Base-by-base conservation (phyloP, 2,797 vertebrate species). In the Platyrinchus mystaceus region DNA sequence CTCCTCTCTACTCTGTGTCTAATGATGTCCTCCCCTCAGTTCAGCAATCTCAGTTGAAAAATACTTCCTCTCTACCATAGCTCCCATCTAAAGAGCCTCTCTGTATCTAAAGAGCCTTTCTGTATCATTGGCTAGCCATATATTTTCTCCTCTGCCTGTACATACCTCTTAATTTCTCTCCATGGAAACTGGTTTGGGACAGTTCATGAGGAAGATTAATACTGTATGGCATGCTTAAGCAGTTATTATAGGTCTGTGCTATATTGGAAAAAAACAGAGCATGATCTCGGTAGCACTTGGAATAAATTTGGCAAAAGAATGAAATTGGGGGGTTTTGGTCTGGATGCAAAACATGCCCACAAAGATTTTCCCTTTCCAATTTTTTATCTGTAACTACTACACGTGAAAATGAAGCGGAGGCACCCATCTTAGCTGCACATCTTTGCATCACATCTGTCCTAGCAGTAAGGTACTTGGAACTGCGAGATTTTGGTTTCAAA, bases 101-200 rank as follows among this genome's bases (percentile, higher is more conserved):
- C 88, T 85, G 55, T 86, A 90, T 68, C 63, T 76, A 66, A 80
- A 87, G 60, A 94, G 55, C 37, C 56, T 89, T 96, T 92, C 92
- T 93, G 62, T 95, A 83, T 94, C 87, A 79, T 75, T 86, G 89
- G 67, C 47, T 91, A 88, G 85, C 70, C 63, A 74, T 93, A 53
- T 91, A 93, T 97, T 93, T 94, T 93, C 87, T 93, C 70, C 73
- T 88, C 94, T 96, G 55, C 89, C 83, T 84, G 55, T 93, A 90
- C 63, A 84, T 92, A 91, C 58, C 67, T 94, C 93, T 95, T 93
- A 79, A 94, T 96, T 96, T 96, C 83, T 93, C 89, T 94, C 91
- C 93, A 93, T 92, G 87, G 93, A 96, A 96, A 93, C 66, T 92
- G 75, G 46, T 95, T 94, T 88, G 82, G 87, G 79, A 87, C 67